Evolutionary conservation across 2,888 invertebrate species (phyloP), one percentile per base, ranked within the genome.

Genomic region (Lordiphosa fenestrarum): DNA sequence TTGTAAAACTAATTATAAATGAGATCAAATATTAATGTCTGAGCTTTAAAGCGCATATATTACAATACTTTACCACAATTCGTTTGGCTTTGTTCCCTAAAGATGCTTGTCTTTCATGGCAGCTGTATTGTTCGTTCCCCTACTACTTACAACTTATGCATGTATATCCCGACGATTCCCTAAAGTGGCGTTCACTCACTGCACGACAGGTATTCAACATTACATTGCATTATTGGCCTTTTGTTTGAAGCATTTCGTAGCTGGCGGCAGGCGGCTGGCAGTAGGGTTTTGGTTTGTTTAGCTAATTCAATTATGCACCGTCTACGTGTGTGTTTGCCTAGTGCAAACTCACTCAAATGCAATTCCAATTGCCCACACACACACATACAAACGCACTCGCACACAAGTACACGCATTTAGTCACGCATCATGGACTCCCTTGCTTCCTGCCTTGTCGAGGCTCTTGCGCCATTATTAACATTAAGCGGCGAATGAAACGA

Each of bases 281-380:
- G 9, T 33, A 25, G 57, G 69, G 52, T 57, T 55, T 48, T 60
- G 53, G 51, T 46, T 50, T 78, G 78, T 70, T 82, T 68, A 56
- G 72, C 82, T 78, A 82, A 77, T 77, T 77, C 72, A 82, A 77
- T 77, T 77, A 76, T 69, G 69, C 71, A 59, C 15, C 36, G 59
- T 37, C 39, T 51, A 38, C 35, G 40, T 53, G 39, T 44, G 37
- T 48, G 41, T 48, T 44, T 66, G 49, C 42, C 15, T 46, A 39
- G 15, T 55, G 37, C 47, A 40, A 30, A 30, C 30, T 30, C 30
- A 30, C 25, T 49, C 6, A 49, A 49, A 15, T 30, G 19, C 38
- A 35, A 46, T 56, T 55, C 58, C 63, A 37, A 52, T 51, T 66
- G 70, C 61, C 64, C 52, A 4, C 15, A 33, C 36, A 48, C 35